Evolutionary conservation across 2,888 invertebrate species (phyloP), one percentile per base, ranked within the genome.

Genomic region (Scaptomyza parva): DNA sequence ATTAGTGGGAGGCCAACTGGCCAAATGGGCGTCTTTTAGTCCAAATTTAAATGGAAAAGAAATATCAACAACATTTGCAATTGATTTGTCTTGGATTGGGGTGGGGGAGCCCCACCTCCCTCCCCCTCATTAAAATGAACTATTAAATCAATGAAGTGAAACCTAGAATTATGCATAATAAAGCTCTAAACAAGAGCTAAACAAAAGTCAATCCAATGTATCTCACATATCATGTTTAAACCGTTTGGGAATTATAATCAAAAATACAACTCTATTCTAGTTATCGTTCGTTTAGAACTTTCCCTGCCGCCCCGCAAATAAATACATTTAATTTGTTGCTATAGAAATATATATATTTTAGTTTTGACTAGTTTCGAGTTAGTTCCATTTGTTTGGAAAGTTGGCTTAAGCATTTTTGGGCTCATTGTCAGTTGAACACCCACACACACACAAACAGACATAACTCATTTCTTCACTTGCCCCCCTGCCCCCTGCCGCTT

Each of bases 361-460:
- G 60, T 48, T 37, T 37, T 65, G 47, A 50, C 44, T 58, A 65
- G 59, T 70, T 70, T 59, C 30, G 63, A 53, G 53, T 62, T 72
- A 63, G 73, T 73, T 69, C 59, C 41, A 40, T 51, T 51, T 68
- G 69, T 48, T 47, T 52, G 58, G 51, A 69, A 72, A 69, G 64
- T 72, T 69, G n/a, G 43, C 30, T 58, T 55, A 51, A 44, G 30
- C 68, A 35, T 53, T 43, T 43, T 55, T 53, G 41, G 66, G 53
- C 61, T 57, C 61, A 63, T 71, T 68, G 68, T 73, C 57, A 58
- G 71, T 55, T n/a, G n/a, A 44, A 33, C 72, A 57, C 73, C 69
- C 73, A 73, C 74, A 65, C 75, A 70, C 28, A 28, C 22, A 5
- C 24, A 24, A 6, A 33, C 30, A 30, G 2, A 50, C 69, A 68